Conservation (phyloP, 2,888 invertebrate genomes). For the Chymomyza amoena region DNA sequence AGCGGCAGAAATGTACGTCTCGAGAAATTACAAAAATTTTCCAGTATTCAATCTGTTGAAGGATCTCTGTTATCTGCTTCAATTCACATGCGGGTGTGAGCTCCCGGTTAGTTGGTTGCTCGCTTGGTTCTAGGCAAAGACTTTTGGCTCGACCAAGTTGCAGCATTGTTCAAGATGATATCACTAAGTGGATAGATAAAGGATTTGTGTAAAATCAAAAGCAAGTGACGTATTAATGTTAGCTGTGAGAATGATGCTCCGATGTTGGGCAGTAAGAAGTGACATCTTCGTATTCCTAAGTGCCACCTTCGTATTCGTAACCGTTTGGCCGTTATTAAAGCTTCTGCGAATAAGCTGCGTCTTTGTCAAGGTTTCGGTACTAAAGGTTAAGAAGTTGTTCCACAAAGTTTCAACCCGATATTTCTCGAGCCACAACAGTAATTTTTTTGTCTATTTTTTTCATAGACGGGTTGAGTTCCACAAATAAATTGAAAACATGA, state of each 20-base stretch:
- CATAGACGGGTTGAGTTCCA: conserved; percentile 55
- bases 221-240: conserved; percentile 65
- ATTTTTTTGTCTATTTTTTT: background rate
- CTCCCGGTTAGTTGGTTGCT: conserved; percentile 11
- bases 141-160: conserved; percentile 55
- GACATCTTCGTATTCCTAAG: conserved; percentile 59
- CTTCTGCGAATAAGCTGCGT: background rate
- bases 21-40: conserved; percentile 67
- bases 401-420: too few species aligned
- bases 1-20: background rate
- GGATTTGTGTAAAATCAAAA: conserved; percentile 72
- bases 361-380: background rate
- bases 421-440: too few species aligned
- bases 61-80: conserved; percentile 76
- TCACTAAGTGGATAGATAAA: conserved; percentile 68
- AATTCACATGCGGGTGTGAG: conserved; percentile 69
- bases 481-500: conserved; percentile 68
- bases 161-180: conserved; percentile 35
- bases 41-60: conserved; percentile 73
- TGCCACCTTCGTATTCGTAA: conserved; percentile 62
- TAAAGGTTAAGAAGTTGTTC: too few species aligned
- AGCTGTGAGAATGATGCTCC: background rate
- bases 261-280: conserved; percentile 9
- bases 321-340: background rate
- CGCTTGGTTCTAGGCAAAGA: conserved; percentile 26